Percentiles rank a stretch among this genome's conserved stretches.
Conservation (phyloP, 1,140 invertebrate genomes). For the Gyrodactylus salaris region DNA sequence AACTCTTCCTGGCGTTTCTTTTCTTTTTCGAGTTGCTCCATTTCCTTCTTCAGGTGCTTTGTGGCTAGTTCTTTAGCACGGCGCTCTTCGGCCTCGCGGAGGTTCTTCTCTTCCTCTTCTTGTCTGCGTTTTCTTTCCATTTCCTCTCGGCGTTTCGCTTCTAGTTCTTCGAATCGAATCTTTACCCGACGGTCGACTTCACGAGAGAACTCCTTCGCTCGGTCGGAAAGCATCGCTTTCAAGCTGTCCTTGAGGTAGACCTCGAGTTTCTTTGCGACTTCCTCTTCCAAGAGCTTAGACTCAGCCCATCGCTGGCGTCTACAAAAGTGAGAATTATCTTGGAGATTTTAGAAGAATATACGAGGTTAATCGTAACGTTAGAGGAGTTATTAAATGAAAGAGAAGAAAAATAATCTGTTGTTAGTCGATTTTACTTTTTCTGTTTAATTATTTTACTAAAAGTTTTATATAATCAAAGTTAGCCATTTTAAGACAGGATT, state of each 20-base stretch:
- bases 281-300: not conserved
- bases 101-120: not conserved
- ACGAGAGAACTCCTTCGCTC: not conserved
- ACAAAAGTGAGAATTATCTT: no score
- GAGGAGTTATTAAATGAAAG: no score
- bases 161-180: not conserved
- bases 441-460: no score
- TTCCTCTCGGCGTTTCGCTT: not conserved
- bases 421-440: no score
- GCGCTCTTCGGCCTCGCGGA: not conserved
- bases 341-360: no score
- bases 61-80: not conserved
- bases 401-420: no score
- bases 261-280: not conserved
- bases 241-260: not conserved
- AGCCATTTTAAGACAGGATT: no score
- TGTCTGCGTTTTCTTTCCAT: not conserved
- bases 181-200: not conserved
- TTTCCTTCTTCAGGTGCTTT: not conserved
- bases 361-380: no score
- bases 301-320: not conserved
- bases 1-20: not conserved
- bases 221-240: not conserved
- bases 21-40: not conserved
- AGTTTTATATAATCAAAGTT: no score